Percentiles rank a stretch among this genome's conserved stretches.
phyloP scores from a whole-genome alignment of 2,888 invertebrate genomes.

The Brachynemurus nebulosus region DNA sequence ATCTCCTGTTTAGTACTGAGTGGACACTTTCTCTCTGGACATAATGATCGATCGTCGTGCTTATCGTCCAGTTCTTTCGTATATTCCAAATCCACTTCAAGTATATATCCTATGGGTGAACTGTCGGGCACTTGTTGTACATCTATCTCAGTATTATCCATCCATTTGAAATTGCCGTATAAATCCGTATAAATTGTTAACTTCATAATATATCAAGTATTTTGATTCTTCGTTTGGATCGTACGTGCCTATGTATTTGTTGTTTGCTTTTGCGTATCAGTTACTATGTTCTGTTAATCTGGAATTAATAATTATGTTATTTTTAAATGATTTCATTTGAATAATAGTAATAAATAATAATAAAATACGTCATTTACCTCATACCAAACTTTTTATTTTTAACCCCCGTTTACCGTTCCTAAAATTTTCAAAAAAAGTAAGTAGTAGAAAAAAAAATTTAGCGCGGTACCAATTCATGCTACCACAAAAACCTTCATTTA shows the following conservation, averaged over 20 bases:
- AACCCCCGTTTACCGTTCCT: no score
- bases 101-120: slow-evolving; percentile 23
- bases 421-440: no score
- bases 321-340: no score
- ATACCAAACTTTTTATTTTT: no score
- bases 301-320: no score
- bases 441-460: no score
- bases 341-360: no score
- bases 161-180: slow-evolving; percentile 24
- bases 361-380: no score
- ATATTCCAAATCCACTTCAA: slow-evolving; percentile 31
- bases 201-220: slow-evolving; percentile 23
- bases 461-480: no score
- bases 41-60: slow-evolving; percentile 24
- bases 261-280: slow-evolving; percentile 25
- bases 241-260: slow-evolving; percentile 24
- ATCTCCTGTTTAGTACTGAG: slow-evolving; percentile 13
- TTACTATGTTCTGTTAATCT: no score
- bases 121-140: slow-evolving; percentile 11
- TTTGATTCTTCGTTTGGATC: slow-evolving; percentile 17
- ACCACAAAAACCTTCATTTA: no score
- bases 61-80: slow-evolving; percentile 25
- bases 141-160: slow-evolving; percentile 12
- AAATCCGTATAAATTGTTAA: slow-evolving; percentile 22
- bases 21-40: slow-evolving; percentile 18